Percentiles rank a stretch among this genome's conserved stretches.
Conservation (phyloP, 35 echinoderm and acorn worm species). For the Amphiura filiformis region DNA sequence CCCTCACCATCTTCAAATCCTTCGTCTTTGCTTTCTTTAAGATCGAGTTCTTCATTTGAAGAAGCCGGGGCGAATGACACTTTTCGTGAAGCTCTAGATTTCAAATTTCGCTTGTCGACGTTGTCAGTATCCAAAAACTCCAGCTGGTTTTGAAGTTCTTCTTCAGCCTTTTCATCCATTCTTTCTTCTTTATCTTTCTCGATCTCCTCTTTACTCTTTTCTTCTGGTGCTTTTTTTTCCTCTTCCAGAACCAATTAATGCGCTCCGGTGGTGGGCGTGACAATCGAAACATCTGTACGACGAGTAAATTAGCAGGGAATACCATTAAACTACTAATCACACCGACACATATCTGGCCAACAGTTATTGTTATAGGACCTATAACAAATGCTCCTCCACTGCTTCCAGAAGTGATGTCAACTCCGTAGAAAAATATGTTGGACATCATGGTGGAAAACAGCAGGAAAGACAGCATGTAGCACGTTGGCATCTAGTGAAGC, state of each 20-base stretch:
- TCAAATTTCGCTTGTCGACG: constrained; percentile 35
- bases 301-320: constrained; percentile 75
- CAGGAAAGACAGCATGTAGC: constrained; percentile 75
- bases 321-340: constrained; percentile 96
- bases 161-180: constrained; percentile 81
- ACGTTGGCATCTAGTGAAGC: constrained; percentile 73
- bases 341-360: constrained; percentile 20
- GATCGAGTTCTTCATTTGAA: constrained; percentile 25
- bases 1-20: background rate
- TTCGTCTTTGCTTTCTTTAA: background rate
- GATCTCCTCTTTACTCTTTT: constrained; percentile 53
- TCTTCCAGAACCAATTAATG: constrained; percentile 43
- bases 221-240: constrained; percentile 41
- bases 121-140: constrained; percentile 72
- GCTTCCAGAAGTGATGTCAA: constrained; percentile 58
- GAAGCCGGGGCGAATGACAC: constrained; percentile 37
- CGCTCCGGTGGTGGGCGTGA: constrained; percentile 57
- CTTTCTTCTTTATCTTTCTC: constrained; percentile 63
- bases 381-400: constrained; percentile 48
- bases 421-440: constrained; percentile 94
- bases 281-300: constrained; percentile 90
- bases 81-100: constrained; percentile 46
- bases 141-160: constrained; percentile 74
- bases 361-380: constrained; percentile 75
- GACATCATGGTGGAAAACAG: constrained; percentile 91